These are phyloP conservation scores for Dichetophora obliterata DNA, from an alignment of 2,888 invertebrate species.

Conservation along the genomic window DNA sequence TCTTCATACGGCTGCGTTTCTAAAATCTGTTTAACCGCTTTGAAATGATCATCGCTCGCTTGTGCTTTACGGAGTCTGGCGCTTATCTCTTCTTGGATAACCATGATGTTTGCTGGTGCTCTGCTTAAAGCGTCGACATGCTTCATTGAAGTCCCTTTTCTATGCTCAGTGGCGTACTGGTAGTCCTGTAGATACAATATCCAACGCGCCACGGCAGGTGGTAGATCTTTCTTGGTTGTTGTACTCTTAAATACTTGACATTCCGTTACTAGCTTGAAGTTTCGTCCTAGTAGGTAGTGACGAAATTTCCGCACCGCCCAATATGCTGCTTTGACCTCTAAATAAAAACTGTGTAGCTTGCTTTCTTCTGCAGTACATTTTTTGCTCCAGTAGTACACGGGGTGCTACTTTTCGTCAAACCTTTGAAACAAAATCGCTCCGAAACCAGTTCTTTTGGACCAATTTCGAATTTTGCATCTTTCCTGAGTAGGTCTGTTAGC, in stretches of 20 bases:
- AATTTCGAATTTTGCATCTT: no score
- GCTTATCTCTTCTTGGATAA: neutral
- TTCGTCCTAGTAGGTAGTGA: no score
- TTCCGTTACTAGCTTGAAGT: no score
- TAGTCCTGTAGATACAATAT: no score
- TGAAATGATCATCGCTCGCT: neutral
- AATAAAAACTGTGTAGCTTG: conserved; percentile 47
- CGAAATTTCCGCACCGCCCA: no score
- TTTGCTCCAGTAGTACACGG: conserved; percentile 40
- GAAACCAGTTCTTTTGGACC: no score
- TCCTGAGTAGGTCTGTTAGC: no score
- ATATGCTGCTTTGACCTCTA: conserved; percentile 39
- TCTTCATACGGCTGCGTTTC: conserved; percentile 9
- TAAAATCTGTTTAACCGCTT: conserved; percentile 8
- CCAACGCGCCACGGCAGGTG: no score
- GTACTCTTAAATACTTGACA: no score
- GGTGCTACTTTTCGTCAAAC: conserved; percentile 39
- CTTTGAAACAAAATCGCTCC: no score
- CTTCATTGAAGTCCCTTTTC: neutral
- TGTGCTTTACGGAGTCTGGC: conserved; percentile 22
- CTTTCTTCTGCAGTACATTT: conserved; percentile 35
- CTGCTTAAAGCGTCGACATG: conserved; percentile 34
- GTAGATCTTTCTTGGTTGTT: no score
- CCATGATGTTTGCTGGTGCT: neutral
- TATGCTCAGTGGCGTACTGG: no score